Percentiles rank a stretch among this genome's conserved stretches.
Conservation (phyloP, 2,888 invertebrate genomes). For the Cartodere bifasciata region DNA sequence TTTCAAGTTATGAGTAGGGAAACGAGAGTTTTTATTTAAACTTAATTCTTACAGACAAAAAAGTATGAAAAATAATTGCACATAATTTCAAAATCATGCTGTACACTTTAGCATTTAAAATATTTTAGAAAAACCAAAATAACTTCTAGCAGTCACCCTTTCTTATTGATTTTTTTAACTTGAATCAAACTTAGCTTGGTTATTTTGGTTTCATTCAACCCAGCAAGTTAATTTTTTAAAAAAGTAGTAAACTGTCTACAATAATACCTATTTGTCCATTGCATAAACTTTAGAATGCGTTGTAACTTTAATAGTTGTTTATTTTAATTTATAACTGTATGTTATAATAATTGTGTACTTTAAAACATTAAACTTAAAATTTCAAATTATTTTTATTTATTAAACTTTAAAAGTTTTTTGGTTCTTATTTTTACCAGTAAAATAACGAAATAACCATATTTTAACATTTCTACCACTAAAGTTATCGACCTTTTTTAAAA, state of each 20-base stretch:
- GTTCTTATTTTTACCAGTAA: conserved; percentile 13
- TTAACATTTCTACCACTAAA: no score
- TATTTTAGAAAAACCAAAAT: no score
- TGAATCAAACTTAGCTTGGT: conserved; percentile 14
- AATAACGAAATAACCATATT: no score
- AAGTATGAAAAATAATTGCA: no score
- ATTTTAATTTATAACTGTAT: conserved; percentile 24
- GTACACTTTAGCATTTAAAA: no score
- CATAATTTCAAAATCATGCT: no score
- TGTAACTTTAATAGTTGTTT: conserved; percentile 29
- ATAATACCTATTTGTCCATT: conserved; percentile 29
- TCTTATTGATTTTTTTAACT: no score
- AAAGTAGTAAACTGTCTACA: conserved; percentile 16
- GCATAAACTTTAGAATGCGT: conserved; percentile 27
- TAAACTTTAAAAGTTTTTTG: conserved; percentile 14
- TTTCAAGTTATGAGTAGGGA: no score
- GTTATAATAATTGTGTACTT: conserved; percentile 27
- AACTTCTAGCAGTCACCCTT: no score
- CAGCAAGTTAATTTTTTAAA: conserved; percentile 13
- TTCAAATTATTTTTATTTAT: conserved; percentile 21
- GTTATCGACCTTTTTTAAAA: no score
- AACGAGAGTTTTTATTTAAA: no score
- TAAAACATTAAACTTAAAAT: conserved; percentile 26
- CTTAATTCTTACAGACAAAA: no score
- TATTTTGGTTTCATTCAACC: conserved; percentile 19